Evolutionary conservation across 2,888 invertebrate species (phyloP).

Genomic region (Heliconius hortense): DNA sequence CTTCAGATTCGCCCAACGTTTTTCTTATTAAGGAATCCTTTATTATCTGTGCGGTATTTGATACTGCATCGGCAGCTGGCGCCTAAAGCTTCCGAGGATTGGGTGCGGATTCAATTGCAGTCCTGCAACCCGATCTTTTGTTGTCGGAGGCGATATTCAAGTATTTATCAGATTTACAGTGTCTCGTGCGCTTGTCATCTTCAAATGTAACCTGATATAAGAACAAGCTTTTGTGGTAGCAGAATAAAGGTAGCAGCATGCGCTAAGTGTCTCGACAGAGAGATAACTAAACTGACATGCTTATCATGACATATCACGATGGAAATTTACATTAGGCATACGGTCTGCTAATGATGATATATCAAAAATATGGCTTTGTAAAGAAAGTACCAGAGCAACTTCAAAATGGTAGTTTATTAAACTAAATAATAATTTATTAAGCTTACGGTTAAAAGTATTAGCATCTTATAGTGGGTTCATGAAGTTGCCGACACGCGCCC

Average conservation of each 20-base stretch:
- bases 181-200: conserved; percentile 74
- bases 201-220: conserved; percentile 63
- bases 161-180: conserved; percentile 66
- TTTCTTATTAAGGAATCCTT: conserved; percentile 73
- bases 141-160: conserved; percentile 73
- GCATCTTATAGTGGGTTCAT: conserved; percentile 37
- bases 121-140: conserved; percentile 74
- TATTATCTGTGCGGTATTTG: conserved; percentile 69
- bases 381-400: neutral
- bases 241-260: conserved; percentile 61
- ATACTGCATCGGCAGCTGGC: conserved; percentile 74
- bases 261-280: conserved; percentile 53
- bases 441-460: conserved; percentile 28
- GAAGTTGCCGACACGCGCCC: conserved; percentile 58
- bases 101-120: conserved; percentile 61
- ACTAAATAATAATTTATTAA: conserved; percentile 1
- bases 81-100: conserved; percentile 77
- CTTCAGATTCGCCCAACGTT: conserved; percentile 65
- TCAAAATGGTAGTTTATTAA: neutral
- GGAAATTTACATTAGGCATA: neutral
- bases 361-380: neutral
- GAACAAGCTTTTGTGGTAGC: conserved; percentile 69
- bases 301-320: conserved; percentile 18
- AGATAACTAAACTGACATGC: conserved; percentile 40
- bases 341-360: neutral